These are phyloP conservation scores for Sparidentex hasta DNA, from an alignment of 2,797 vertebrate genomes.

Conservation along the genomic window DNA sequence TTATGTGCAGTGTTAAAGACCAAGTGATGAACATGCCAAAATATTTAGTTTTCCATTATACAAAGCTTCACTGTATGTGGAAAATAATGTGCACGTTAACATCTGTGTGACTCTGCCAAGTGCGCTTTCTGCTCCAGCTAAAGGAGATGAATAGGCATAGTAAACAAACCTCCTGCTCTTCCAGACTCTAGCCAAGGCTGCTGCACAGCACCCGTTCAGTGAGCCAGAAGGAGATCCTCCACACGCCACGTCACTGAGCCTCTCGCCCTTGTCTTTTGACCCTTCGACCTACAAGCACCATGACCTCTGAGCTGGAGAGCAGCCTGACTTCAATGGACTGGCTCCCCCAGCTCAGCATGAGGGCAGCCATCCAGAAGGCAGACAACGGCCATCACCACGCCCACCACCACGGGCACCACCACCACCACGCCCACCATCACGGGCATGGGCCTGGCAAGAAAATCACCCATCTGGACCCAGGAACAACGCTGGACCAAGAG, in stretches of 20 bases:
- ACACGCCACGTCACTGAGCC: slow-evolving; percentile 56
- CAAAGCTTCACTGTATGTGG: slow-evolving; percentile 49
- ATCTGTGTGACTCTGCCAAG: slow-evolving; percentile 66
- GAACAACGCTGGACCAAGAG: slow-evolving; percentile 90
- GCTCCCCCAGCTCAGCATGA: slow-evolving; percentile 91
- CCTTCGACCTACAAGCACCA: slow-evolving; percentile 56
- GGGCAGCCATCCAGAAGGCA: slow-evolving; percentile 88
- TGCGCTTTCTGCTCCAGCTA: slow-evolving; percentile 68
- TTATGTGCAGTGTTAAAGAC: slow-evolving; percentile 38
- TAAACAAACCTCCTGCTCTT: slow-evolving; percentile 78
- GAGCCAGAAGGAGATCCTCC: slow-evolving; percentile 67
- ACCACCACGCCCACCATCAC: slow-evolving; percentile 72
- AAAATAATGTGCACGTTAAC: slow-evolving; percentile 72
- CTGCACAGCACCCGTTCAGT: slow-evolving; percentile 74
- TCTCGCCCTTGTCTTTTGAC: slow-evolving; percentile 39
- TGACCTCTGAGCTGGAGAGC: slow-evolving; percentile 93
- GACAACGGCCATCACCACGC: slow-evolving; percentile 82
- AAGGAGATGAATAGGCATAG: slow-evolving; percentile 70
- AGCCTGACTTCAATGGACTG: slow-evolving; percentile 93
- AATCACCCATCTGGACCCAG: slow-evolving; percentile 85
- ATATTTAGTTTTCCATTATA: slow-evolving; percentile 61
- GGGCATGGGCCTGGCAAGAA: slow-evolving; percentile 85
- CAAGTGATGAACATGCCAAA: slow-evolving; percentile 52
- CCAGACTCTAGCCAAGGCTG: slow-evolving; percentile 80
- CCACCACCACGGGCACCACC: slow-evolving; percentile 80